Conservation (phyloP, 2,113 vertebrate species). For the Equus przewalskii region DNA sequence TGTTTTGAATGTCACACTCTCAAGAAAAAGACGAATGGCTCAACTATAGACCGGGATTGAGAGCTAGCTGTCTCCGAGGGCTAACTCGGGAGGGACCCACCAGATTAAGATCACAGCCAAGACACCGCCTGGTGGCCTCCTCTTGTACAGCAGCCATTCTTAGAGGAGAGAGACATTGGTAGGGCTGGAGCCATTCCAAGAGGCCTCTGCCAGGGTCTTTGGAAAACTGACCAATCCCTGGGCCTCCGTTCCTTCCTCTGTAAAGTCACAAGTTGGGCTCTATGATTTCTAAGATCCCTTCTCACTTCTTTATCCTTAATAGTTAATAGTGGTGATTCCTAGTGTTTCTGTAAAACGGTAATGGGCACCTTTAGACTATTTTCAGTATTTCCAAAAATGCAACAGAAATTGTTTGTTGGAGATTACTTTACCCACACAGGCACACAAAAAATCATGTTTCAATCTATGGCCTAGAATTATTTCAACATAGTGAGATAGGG, state of each 20-base stretch:
- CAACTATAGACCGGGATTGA: neutral
- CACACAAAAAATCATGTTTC: neutral
- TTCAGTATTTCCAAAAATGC: conserved; percentile 46
- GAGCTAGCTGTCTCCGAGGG: neutral
- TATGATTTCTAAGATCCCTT: neutral
- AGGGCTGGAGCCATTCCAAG: neutral
- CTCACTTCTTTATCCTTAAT: neutral
- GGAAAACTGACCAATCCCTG: neutral
- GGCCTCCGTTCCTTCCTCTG: neutral
- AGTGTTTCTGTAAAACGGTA: neutral
- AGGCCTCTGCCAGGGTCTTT: neutral
- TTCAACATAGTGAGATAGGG: neutral
- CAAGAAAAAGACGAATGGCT: neutral
- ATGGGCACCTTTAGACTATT: conserved; percentile 1
- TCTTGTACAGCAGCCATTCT: neutral
- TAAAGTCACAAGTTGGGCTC: neutral
- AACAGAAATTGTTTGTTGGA: neutral
- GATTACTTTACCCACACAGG: neutral
- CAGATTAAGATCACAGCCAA: neutral
- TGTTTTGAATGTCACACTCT: neutral
- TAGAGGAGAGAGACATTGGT: neutral
- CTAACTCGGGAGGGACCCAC: neutral
- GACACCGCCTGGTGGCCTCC: neutral
- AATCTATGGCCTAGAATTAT: conserved; percentile 24
- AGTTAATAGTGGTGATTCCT: neutral